Evolutionary conservation across 2,888 invertebrate genomes (phyloP).

Genomic region (Ceriagrion tenellum): DNA sequence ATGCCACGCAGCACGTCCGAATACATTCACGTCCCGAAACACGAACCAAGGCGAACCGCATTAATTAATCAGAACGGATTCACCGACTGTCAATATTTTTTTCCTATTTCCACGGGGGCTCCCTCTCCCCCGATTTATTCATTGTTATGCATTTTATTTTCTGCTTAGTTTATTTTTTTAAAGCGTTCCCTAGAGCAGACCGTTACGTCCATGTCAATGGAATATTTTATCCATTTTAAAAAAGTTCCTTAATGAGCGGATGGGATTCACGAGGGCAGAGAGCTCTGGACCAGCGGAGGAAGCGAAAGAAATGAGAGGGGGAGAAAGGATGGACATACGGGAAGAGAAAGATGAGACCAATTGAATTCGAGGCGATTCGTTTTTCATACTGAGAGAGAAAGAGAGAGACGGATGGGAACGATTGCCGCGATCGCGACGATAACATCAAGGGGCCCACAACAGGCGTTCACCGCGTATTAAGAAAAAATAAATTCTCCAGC

Average conservation of each 20-base stretch:
- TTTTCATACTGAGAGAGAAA: neutral
- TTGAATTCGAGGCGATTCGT: neutral
- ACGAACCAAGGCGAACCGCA: slow-evolving; percentile 3
- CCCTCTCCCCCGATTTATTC: neutral
- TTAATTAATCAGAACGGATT: slow-evolving; percentile 36
- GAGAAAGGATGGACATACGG: neutral
- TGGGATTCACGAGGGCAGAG: neutral
- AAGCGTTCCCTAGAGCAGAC: slow-evolving; percentile 16
- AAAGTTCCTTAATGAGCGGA: neutral
- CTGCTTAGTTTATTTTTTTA: neutral
- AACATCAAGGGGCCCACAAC: neutral
- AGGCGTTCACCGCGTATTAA: neutral
- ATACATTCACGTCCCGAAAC: slow-evolving; percentile 1
- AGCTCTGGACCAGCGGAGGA: neutral
- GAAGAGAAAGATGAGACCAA: slow-evolving; percentile 27
- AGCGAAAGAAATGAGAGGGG: neutral
- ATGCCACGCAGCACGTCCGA: neutral
- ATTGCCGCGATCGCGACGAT: neutral
- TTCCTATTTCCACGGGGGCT: slow-evolving; percentile 1
- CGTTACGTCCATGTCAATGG: slow-evolving; percentile 2
- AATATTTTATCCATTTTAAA: slow-evolving; percentile 21
- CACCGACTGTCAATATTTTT: neutral
- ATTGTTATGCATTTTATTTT: neutral
- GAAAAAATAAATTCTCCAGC: neutral
- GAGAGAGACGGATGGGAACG: neutral